Conservation (phyloP, 2,797 vertebrate species). For the Helarctos malayanus region DNA sequence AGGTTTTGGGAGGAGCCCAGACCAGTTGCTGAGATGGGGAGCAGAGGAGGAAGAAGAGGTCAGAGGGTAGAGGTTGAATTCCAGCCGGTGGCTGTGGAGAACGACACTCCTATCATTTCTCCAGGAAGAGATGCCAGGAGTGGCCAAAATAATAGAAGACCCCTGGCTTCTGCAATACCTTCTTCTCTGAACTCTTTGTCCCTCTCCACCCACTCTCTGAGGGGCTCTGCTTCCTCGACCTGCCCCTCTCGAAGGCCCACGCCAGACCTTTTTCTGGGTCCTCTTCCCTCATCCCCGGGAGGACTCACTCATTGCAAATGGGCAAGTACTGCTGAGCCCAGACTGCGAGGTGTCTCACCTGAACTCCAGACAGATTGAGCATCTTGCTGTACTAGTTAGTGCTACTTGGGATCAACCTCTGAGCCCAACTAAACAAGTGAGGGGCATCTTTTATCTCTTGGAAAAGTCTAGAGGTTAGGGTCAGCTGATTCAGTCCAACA, state of each 20-base stretch:
- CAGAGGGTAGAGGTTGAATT: neutral
- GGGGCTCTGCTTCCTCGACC: neutral
- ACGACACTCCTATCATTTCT: fast-evolving
- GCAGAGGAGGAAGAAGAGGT: fast-evolving
- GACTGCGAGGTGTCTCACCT: neutral
- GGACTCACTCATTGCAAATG: neutral
- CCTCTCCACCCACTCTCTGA: neutral
- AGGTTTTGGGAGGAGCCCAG: neutral
- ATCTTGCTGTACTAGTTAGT: fast-evolving
- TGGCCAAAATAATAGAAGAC: neutral
- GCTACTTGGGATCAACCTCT: neutral
- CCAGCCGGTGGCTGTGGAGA: neutral
- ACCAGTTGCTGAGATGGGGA: neutral
- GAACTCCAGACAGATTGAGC: neutral
- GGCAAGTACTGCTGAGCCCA: neutral
- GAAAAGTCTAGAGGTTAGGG: neutral
- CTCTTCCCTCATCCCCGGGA: neutral
- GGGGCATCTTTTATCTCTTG: neutral
- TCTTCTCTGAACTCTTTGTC: neutral
- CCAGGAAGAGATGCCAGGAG: neutral
- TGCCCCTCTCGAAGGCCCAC: neutral
- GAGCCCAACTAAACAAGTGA: neutral
- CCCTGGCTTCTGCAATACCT: neutral
- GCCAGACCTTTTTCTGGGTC: neutral
- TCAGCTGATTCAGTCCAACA: neutral